These are phyloP conservation scores for Chauna torquata DNA, from an alignment of 2,113 vertebrate genomes.

Conservation along the genomic window DNA sequence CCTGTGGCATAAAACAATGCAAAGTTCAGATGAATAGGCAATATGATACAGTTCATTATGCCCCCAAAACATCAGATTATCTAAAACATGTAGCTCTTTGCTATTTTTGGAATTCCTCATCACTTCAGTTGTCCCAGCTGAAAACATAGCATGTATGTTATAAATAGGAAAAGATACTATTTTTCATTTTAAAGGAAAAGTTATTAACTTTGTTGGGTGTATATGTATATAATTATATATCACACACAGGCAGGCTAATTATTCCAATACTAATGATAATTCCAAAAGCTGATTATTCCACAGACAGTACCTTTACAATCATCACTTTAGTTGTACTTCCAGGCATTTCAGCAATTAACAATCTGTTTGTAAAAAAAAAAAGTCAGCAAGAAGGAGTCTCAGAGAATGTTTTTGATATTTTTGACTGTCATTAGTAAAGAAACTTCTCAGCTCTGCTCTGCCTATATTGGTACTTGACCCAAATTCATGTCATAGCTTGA, in stretches of 20 bases:
- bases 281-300: neutral
- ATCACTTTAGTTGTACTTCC: neutral
- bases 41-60: neutral
- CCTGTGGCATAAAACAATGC: neutral
- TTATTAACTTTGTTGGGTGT: neutral
- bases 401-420: neutral
- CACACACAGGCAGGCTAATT: neutral
- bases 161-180: neutral
- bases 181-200: neutral
- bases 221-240: neutral
- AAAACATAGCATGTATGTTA: neutral
- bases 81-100: neutral
- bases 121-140: neutral
- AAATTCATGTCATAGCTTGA: neutral
- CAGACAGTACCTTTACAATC: neutral
- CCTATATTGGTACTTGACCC: neutral
- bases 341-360: neutral
- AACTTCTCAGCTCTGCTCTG: neutral
- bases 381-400: neutral
- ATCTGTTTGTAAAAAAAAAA: neutral
- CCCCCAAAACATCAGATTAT: neutral
- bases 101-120: neutral
- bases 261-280: neutral
- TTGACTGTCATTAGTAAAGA: neutral
- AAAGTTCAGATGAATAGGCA: neutral